Percentiles rank a stretch among this genome's conserved stretches.
These are phyloP conservation scores for Caenorhabditis drosophilae DNA, from an alignment of 2,888 invertebrate genomes.

Conservation along the genomic window DNA sequence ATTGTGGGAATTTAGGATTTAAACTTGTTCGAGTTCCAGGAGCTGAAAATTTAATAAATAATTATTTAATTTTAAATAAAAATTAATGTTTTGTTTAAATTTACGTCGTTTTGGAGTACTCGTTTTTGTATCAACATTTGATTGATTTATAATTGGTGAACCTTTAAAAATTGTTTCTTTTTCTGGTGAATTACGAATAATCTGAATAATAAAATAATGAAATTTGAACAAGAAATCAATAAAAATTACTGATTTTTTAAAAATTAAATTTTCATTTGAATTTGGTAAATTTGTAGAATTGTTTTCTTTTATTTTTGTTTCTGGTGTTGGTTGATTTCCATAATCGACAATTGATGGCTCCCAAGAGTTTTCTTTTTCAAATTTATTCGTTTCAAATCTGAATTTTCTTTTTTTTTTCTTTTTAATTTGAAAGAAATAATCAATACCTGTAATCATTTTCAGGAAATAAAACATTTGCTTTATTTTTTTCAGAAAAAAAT, in stretches of 20 bases:
- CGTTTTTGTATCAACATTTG: constrained; percentile 3
- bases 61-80: background rate
- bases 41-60: constrained; percentile 3
- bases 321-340: constrained; percentile 5
- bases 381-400: background rate
- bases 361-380: constrained; percentile 8
- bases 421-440: too few species aligned
- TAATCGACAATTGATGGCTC: constrained; percentile 1
- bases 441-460: background rate
- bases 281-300: background rate
- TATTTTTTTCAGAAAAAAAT: constrained; percentile 4
- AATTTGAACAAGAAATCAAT: too few species aligned
- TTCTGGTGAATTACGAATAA: background rate
- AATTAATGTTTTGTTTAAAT: background rate
- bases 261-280: too few species aligned
- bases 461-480: background rate
- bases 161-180: background rate
- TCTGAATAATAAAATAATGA: background rate
- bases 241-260: background rate
- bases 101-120: constrained; percentile 8
- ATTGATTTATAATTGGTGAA: background rate
- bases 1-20: background rate
- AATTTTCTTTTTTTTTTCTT: too few species aligned
- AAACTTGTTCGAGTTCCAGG: background rate
- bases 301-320: background rate